phyloP scores from a whole-genome alignment of 2,888 invertebrate genomes.

The Clivina fossor region DNA sequence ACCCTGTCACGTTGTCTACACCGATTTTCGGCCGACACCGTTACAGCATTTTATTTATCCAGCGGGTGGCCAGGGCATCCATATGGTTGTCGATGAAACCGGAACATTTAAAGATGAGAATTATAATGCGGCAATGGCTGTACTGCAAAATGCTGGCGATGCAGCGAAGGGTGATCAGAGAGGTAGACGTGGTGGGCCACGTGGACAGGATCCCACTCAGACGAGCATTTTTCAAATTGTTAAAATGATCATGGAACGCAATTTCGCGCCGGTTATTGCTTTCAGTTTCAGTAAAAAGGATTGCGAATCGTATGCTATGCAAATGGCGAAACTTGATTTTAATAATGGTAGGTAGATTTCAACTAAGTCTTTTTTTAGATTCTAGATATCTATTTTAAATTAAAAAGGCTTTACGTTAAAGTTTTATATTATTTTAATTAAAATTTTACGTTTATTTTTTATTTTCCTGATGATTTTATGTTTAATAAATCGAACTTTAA shows the following conservation, averaged over 20 bases:
- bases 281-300: conserved; percentile 99
- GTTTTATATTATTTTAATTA: too few species aligned
- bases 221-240: conserved; percentile 96
- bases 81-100: conserved; percentile 94
- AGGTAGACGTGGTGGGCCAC: conserved; percentile 74
- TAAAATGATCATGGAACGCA: conserved; percentile 98
- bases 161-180: conserved; percentile 79
- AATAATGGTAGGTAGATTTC: conserved; percentile 86
- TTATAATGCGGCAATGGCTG: conserved; percentile 96
- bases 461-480: too few species aligned
- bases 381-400: too few species aligned
- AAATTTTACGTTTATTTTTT: too few species aligned
- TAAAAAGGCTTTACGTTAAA: too few species aligned
- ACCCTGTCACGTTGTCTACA: conserved; percentile 99
- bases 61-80: conserved; percentile 92
- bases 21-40: conserved; percentile 96
- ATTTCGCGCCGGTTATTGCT: conserved; percentile 96
- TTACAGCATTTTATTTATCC: conserved; percentile 98
- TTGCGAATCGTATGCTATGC: conserved; percentile 95
- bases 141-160: conserved; percentile 79
- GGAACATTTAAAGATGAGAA: conserved; percentile 97
- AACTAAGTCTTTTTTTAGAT: too few species aligned
- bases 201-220: conserved; percentile 62
- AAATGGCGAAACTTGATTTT: conserved; percentile 96
- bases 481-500: too few species aligned